Conservation (phyloP, 2,888 invertebrate genomes). For the Clepsis dumicolana region DNA sequence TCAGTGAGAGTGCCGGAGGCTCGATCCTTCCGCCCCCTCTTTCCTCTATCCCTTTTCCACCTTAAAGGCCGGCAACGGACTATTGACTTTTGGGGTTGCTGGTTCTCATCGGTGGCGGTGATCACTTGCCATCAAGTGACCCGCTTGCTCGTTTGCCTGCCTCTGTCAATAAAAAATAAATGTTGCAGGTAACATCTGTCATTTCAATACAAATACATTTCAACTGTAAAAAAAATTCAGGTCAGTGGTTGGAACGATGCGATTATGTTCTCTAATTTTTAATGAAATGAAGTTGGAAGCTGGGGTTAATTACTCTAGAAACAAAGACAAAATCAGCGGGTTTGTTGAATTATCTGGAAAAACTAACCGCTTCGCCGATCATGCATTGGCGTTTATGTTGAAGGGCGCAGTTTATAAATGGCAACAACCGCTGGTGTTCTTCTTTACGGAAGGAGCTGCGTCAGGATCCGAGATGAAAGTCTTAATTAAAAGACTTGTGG, state of each 20-base stretch:
- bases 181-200: too few species aligned
- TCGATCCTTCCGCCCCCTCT: too few species aligned
- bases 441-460: constrained; percentile 34
- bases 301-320: neutral
- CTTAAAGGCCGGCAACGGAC: too few species aligned
- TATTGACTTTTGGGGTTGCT: too few species aligned
- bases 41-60: too few species aligned
- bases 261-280: constrained; percentile 3
- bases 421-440: constrained; percentile 28
- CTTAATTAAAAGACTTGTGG: neutral
- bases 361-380: constrained; percentile 19
- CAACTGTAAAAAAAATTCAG: too few species aligned
- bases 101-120: too few species aligned
- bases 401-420: constrained; percentile 32
- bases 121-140: too few species aligned
- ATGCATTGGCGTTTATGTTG: constrained; percentile 27
- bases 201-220: too few species aligned
- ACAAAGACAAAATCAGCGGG: constrained; percentile 21
- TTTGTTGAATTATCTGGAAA: constrained; percentile 23
- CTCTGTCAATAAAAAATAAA: too few species aligned
- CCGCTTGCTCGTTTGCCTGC: too few species aligned
- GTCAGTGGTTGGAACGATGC: constrained; percentile 15
- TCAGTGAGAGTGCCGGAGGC: too few species aligned
- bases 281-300: constrained; percentile 19
- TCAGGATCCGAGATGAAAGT: neutral